These are phyloP conservation scores for Neogobius melanostomus DNA, from an alignment of 2,113 vertebrate genomes.

Conservation along the genomic window DNA sequence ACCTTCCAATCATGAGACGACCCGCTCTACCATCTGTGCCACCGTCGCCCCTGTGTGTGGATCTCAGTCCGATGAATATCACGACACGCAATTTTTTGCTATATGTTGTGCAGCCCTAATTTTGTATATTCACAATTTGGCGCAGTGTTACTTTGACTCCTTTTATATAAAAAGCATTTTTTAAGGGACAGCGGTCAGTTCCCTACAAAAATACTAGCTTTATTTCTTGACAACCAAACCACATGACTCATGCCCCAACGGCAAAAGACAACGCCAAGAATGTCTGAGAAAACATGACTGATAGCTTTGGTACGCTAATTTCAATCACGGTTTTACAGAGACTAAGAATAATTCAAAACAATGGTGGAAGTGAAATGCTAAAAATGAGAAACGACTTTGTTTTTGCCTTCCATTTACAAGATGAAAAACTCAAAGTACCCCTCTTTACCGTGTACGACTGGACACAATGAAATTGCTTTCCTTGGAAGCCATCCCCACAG, in stretches of 20 bases:
- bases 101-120: no score
- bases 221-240: background rate
- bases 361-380: background rate
- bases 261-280: background rate
- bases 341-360: background rate
- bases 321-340: background rate
- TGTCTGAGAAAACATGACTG: background rate
- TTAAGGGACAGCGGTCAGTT: background rate
- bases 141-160: no score
- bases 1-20: no score
- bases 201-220: background rate
- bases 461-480: background rate
- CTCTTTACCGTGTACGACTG: background rate
- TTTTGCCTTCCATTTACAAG: background rate
- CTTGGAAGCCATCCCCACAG: no score
- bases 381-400: background rate
- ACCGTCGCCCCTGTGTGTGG: no score
- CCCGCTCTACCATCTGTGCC: no score
- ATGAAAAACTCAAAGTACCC: background rate
- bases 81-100: no score
- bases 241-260: background rate
- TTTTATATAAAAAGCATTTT: no score
- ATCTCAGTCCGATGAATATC: no score
- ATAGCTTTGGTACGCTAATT: background rate
- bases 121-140: no score